Base-by-base conservation (phyloP, 2,797 vertebrate genomes). In the Myiotriccus ornatus region DNA sequence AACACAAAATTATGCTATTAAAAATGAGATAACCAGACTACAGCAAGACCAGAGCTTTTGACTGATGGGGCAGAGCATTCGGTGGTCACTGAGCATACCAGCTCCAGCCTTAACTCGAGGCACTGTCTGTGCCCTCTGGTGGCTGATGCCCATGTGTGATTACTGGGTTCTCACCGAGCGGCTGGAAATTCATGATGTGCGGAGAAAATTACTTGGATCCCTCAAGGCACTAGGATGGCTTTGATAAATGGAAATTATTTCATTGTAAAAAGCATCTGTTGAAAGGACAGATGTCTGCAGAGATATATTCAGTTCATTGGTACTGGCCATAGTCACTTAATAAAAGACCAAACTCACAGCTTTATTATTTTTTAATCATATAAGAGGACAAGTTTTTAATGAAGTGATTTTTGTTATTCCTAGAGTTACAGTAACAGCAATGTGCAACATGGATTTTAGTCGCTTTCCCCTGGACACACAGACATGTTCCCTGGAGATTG, bases 381-480 rank as follows among this genome's bases (percentile, higher is more conserved):
- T 28, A 49, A 70, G 18, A 53, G 43, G 55, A 32, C 2, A 28
- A 41, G 8, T 9, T 92, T 90, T 67, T 91, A 86, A 96, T 32
- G 1, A 35, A 14, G 25, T 75, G 46, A 6, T 43, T 87, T 90
- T 87, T 87, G 90, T 82, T 95, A 32, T 96, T 96, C 83, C 83
- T 96, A 99, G 99, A 97, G 99, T 99, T 63, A 99, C 99, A 8
- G 99, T 99, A 93, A 99, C 99, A 0, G 99, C 99, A 19, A 99
- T 99, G 99, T 99, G 99, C 97, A 99, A 99, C 97, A 99, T 99
- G 99, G 99, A 99, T 97, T 99, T 99, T 64, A 99, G 99, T 90
- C 98, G 99, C 39, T 99, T 99, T 94, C 99, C 99, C 8, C 97
- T 99, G 97, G 99, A 99, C 97, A 99, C 99, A 1, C 99, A 99